A percentile compares a stretch with the other conserved stretches of the same genome.
These are phyloP conservation scores for Ciconia maguari DNA, from an alignment of 2,113 vertebrate genomes.

Conservation along the genomic window DNA sequence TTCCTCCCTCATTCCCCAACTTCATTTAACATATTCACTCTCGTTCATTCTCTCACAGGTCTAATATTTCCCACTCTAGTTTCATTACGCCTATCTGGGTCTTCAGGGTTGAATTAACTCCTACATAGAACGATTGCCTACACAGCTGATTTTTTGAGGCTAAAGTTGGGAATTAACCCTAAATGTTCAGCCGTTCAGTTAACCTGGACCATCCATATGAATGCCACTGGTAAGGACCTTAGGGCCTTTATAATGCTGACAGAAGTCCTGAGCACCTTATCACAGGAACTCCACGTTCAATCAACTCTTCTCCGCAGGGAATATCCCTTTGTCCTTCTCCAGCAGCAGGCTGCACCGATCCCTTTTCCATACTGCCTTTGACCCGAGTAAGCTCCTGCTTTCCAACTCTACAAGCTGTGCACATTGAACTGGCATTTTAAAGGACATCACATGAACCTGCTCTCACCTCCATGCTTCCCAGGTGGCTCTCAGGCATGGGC, in stretches of 20 bases:
- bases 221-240: neutral
- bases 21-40: neutral
- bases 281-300: accelerated
- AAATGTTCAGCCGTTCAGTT: neutral
- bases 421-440: neutral
- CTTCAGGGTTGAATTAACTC: neutral
- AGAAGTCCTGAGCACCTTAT: neutral
- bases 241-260: neutral
- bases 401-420: neutral
- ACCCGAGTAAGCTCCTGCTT: neutral
- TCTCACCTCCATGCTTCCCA: neutral
- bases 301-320: neutral
- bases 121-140: neutral
- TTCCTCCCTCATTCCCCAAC: neutral
- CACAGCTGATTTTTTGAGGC: neutral
- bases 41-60: neutral
- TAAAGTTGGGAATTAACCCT: neutral
- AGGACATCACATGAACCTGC: neutral
- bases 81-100: neutral
- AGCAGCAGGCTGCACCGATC: neutral
- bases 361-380: neutral
- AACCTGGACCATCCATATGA: neutral
- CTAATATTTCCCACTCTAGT: neutral
- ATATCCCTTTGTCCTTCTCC: neutral
- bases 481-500: neutral